Base-by-base conservation (phyloP, 2,797 vertebrate genomes). In the Sebastolobus altivelis region DNA sequence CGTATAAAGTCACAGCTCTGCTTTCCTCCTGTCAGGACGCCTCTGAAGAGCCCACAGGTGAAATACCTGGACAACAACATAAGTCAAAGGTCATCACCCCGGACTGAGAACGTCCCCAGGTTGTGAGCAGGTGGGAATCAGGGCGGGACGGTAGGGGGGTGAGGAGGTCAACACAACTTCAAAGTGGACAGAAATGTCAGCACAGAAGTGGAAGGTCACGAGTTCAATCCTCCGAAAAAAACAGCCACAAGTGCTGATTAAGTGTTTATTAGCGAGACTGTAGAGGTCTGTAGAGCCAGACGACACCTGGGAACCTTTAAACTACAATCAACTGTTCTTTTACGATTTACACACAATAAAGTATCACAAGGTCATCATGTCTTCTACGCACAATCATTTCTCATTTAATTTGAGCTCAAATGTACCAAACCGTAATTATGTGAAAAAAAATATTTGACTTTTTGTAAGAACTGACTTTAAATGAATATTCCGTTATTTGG, bases 11-110 rank as follows among this genome's bases (percentile, higher is more conserved):
- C 76, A 37, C 1, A 25, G 13, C 9, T 40, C 35, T 27, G 59
- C 25, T 35, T 37, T 52, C 5, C 6, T 25, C 27, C 14, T n/a
- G 40, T 71, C 40, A 7, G 63, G 46, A 43, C 29, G n/a, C 22
- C 18, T 56, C 59, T n/a, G 40, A 55, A 6, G 20, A 66, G 65
- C 46, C 79, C 59, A 71, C 56, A 75, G 65, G 73, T 72, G 37
- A 75, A 84, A 77, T 49, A 72, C 77, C 80, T 80, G 82, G 52
- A 60, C 38, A 18, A 3, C 35, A 67, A 33, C 70, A 60, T 0
- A 68, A 65, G 49, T 75, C 60, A 81, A 29, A 86, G 72, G 78
- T 74, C 86, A 70, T 40, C 13, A 27, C n/a, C 35, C 25, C 9
- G 0, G 16, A 63, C 66, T 43, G 8, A 37, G 73, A 62, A 71